Base-by-base conservation (phyloP, 1,140 invertebrate genomes). In the Zaprionus africanus region DNA sequence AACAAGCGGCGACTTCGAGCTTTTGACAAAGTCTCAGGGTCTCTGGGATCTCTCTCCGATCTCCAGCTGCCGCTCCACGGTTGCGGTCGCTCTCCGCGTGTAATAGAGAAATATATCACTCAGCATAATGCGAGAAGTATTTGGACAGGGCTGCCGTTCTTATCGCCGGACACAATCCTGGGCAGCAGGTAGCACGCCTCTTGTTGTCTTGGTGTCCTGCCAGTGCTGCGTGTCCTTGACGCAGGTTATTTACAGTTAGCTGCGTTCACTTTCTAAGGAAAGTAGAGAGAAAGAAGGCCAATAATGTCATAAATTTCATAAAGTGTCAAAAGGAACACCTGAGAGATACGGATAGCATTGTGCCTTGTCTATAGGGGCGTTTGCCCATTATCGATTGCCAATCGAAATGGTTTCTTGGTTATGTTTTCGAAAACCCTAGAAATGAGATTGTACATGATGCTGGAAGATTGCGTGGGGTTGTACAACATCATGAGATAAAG, bases 301-400 rank as follows among this genome's bases (percentile, higher is more conserved):
- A 87, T 87, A 88, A 90, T 90, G 81, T 90, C 85, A 88, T 88
- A 88, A 88, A 88, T 88, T 88, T 88, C 85, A 88, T 88, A 88
- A 88, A 88, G 85, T 88, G 85, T 90, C 85, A 88, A 82, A 90
- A 82, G 72, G 78, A 76, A 88, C 85, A 88, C 85, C 85, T 88
- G 85, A 90, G 67, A 57, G 17, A 46, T 13, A 36, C 46, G 12
- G 12, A 57, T 13, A 56, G 34, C 26, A 56, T 12, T 69, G 57
- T 62, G 34, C 26, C 53, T 15, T 69, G 57, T 62, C 51, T 41
- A 80, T 77, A 83, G 71, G 85, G 85, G 81, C 85, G 78, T 90
- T 82, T 58, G 46, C 19, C 46, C 22, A 69, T 78, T 77, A 77
- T 77, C 70, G 58, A 62, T 41, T 9, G 7, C 15, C 68, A 54